Evolutionary conservation across 1,140 invertebrate species (phyloP).

Genomic region (Halesus radiatus): DNA sequence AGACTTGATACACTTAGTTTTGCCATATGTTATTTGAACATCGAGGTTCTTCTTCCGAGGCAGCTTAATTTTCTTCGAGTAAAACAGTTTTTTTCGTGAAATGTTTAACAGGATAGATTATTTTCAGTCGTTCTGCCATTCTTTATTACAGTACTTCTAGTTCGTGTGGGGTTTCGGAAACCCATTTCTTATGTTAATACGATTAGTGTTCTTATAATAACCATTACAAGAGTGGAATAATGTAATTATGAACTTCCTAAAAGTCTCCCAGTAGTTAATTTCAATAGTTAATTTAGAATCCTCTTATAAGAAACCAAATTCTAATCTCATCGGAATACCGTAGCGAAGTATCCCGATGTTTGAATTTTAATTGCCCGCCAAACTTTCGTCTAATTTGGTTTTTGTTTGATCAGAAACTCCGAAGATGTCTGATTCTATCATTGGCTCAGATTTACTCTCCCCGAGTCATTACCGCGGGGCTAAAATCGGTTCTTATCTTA

Average conservation of each 20-base stretch:
- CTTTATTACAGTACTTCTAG: no score
- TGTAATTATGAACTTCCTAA: slow-evolving; percentile 22
- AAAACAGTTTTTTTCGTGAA: no score
- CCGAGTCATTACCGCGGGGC: slow-evolving; percentile 49
- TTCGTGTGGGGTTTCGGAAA: no score
- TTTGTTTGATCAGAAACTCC: slow-evolving; percentile 50
- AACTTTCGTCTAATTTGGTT: slow-evolving; percentile 52
- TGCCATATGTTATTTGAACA: no score
- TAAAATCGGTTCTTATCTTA: slow-evolving; percentile 34
- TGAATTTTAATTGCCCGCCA: slow-evolving; percentile 46
- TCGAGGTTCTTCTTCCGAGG: no score
- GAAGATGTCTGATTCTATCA: slow-evolving; percentile 48
- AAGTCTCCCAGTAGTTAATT: slow-evolving; percentile 35
- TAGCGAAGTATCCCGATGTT: slow-evolving; percentile 41
- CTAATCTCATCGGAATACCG: slow-evolving; percentile 28
- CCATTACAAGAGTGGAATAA: slow-evolving; percentile 1
- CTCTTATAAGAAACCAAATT: slow-evolving; percentile 36
- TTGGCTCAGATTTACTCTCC: slow-evolving; percentile 45
- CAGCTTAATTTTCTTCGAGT: no score
- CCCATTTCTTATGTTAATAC: neutral
- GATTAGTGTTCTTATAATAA: slow-evolving; percentile 19
- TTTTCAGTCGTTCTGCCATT: no score
- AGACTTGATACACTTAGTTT: no score
- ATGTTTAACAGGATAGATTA: no score
- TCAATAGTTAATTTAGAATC: slow-evolving; percentile 38